A percentile compares a stretch with the other conserved stretches of the same genome.
Conservation (phyloP, 1,140 invertebrate genomes). For the Oncopodura yosiiana region DNA sequence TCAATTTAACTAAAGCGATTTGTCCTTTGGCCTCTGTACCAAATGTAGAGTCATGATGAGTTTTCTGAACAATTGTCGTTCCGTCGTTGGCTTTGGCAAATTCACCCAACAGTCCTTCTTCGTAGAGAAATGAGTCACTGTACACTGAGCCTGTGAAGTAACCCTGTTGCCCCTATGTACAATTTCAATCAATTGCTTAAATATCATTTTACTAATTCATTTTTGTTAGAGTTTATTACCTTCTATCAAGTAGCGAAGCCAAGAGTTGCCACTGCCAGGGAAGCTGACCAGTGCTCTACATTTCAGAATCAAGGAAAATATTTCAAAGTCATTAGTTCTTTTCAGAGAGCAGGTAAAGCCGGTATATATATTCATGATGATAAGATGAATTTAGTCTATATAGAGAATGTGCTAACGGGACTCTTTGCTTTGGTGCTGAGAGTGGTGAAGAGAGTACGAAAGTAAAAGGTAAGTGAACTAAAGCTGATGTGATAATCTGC, state of each 20-base stretch:
- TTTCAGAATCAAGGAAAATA: neutral
- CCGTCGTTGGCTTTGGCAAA: slow-evolving; percentile 23
- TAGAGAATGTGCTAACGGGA: too few species aligned
- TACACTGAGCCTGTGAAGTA: slow-evolving; percentile 29
- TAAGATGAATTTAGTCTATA: neutral
- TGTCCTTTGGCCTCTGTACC: neutral
- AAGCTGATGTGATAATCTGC: too few species aligned
- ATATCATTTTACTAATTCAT: too few species aligned
- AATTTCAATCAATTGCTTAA: too few species aligned
- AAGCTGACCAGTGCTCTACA: slow-evolving; percentile 31
- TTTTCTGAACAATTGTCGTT: slow-evolving; percentile 31
- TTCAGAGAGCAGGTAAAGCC: neutral
- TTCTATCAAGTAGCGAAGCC: slow-evolving; percentile 25
- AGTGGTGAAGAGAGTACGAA: too few species aligned
- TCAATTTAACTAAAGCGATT: slow-evolving; percentile 11
- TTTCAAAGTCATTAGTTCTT: neutral
- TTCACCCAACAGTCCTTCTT: slow-evolving; percentile 23
- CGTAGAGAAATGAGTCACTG: slow-evolving; percentile 13
- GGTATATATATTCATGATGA: neutral
- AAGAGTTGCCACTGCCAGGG: slow-evolving; percentile 31
- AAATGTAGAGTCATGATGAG: slow-evolving; percentile 25
- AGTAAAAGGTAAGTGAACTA: too few species aligned
- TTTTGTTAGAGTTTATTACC: too few species aligned
- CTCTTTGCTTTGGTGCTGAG: too few species aligned
- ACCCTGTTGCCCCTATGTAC: slow-evolving; percentile 8